Evolutionary conservation across 2,888 invertebrate genomes (phyloP), one percentile per base, ranked within the genome.

Genomic region (Halocaridina rubra): DNA sequence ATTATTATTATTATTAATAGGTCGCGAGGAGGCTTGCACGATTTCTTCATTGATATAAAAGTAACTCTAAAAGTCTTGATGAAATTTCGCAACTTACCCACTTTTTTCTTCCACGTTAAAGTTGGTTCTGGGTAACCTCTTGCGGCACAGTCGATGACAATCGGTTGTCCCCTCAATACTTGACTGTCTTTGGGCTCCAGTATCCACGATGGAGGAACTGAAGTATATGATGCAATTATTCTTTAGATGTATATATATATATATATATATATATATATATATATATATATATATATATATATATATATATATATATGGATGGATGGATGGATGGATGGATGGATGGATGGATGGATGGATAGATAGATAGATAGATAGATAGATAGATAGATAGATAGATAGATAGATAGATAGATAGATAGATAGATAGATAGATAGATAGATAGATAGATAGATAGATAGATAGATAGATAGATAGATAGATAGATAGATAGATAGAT

Each of bases 31-130:
- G n/a, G n/a, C n/a, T n/a, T n/a, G n/a, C n/a, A n/a, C n/a, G n/a
- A n/a, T n/a, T n/a, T n/a, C n/a, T n/a, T n/a, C n/a, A n/a, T n/a
- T n/a, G n/a, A n/a, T n/a, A n/a, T n/a, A n/a, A n/a, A n/a, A n/a
- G n/a, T n/a, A n/a, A n/a, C n/a, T n/a, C n/a, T n/a, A n/a, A n/a
- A n/a, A n/a, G n/a, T n/a, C n/a, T n/a, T n/a, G n/a, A n/a, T n/a
- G n/a, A n/a, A n/a, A n/a, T n/a, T n/a, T n/a, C n/a, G n/a, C n/a
- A n/a, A 53, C 53, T 79, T 79, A 24, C 29, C 72, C 10, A 86
- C 77, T 30, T 86, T 93, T 91, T 95, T 95, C 90, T 95, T 91
- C 91, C 91, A 91, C 7, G 89, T 89, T 29, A 91, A 89, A 16
- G 80, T 81, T 0, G 91, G 91, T 13, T 88, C 88, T 0, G 91